Conservation (phyloP, 2,113 vertebrate genomes). For the Ophiodon elongatus region DNA sequence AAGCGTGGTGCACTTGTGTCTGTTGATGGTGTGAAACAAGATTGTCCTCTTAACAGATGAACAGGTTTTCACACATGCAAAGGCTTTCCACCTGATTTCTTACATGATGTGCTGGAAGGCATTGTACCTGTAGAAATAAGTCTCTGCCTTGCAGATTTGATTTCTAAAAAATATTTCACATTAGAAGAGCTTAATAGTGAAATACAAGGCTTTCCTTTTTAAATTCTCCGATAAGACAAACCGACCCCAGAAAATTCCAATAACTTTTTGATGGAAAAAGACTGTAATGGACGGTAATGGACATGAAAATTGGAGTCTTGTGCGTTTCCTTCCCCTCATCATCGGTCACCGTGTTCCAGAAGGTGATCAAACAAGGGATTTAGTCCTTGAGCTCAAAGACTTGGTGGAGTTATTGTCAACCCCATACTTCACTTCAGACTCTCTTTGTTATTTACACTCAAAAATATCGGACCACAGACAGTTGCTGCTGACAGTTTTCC, state of each 20-base stretch:
- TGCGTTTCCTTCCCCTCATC: background rate
- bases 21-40: too few species aligned
- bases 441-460: background rate
- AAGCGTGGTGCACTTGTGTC: too few species aligned
- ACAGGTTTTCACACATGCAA: too few species aligned
- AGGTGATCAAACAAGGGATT: background rate
- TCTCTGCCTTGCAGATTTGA: background rate
- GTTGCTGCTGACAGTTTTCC: background rate
- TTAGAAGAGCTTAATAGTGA: background rate
- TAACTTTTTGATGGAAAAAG: background rate
- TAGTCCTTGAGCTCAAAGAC: constrained; percentile 26
- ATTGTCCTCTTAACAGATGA: too few species aligned
- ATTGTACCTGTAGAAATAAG: constrained; percentile 3
- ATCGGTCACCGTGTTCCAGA: background rate
- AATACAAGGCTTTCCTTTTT: background rate
- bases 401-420: constrained; percentile 11
- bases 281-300: background rate
- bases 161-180: constrained; percentile 11
- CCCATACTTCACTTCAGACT: background rate
- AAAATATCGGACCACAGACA: background rate
- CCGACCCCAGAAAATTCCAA: background rate
- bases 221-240: constrained; percentile 12
- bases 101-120: background rate
- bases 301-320: constrained; percentile 13
- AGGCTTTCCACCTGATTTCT: too few species aligned